Base-by-base conservation (phyloP, 2,113 vertebrate genomes). In the Misgurnus anguillicaudatus region DNA sequence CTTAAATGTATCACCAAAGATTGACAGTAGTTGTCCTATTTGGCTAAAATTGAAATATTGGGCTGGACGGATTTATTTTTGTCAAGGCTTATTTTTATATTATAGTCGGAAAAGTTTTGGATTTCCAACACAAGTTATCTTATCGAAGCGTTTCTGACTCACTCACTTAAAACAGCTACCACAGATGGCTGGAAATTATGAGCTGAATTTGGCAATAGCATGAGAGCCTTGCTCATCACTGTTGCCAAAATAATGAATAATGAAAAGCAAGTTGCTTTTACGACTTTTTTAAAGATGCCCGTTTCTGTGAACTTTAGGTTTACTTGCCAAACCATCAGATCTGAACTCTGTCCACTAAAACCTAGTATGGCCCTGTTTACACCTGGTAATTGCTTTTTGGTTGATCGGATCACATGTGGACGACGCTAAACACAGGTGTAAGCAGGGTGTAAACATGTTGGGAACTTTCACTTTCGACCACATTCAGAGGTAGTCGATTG, bases 121-220 rank as follows among this genome's bases (percentile, higher is more conserved):
- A 65, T 73, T 65, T 0, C 38, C 9, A 9, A 11, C 14, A 71
- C 17, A 51, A 57, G 48, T 61, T 41, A 13, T 21, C 9, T 14
- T 41, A 41, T 21, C 57, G 31, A 24, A 42, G 36, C 64, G 55
- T 47, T 77, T 81, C 68, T 81, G 79, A 77, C 71, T 71, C 67
- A 79, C 62, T 79, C 83, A 82, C 83, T 85, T 85, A 82, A 68
- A 80, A 77, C 85, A 77, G 82, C 86, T 80, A 87, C 80, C 83
- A 80, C 88, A 91, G 89, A 91, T 91, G 89, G 88, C 87, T 87
- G 83, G 38, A 83, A 83, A 79, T 83, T 88, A 82, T 82, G 83
- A 84, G 60, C 36, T 72, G 58, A 78, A 79, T 80, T 89, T 88
- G 88, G 83, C 87, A 87, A 83, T 83, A 82, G 80, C 85, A 87